phyloP scores from a whole-genome alignment of 2,797 vertebrate genomes.

The Enteromius treurensis region DNA sequence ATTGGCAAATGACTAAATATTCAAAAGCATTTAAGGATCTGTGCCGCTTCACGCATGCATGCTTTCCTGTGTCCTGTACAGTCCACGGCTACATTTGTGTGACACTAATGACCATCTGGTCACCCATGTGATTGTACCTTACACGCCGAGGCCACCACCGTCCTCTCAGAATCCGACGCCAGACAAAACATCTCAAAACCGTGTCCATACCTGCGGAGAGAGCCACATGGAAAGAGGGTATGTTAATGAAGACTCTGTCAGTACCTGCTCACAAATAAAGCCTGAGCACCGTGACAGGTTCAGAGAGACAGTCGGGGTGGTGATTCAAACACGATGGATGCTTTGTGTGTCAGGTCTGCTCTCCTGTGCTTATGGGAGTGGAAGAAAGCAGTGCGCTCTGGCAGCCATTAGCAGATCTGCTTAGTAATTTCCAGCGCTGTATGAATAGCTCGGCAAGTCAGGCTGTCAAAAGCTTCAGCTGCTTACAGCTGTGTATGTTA shows the following conservation, averaged over 20 bases:
- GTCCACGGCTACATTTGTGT: slow-evolving; percentile 6
- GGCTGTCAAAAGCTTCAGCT: slow-evolving; percentile 39
- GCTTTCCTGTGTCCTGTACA: slow-evolving; percentile 2
- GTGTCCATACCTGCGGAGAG: slow-evolving; percentile 89
- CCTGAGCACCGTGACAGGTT: slow-evolving; percentile 28
- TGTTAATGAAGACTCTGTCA: slow-evolving; percentile 51
- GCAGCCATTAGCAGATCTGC: slow-evolving; percentile 49
- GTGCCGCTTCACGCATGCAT: neutral
- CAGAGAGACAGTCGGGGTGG: slow-evolving; percentile 27
- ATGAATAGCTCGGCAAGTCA: slow-evolving; percentile 49
- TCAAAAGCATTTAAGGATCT: neutral
- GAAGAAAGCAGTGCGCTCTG: slow-evolving; percentile 20
- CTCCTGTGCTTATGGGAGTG: slow-evolving; percentile 40
- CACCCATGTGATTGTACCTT: slow-evolving; percentile 82
- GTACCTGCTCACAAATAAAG: slow-evolving; percentile 30
- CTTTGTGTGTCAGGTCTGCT: slow-evolving; percentile 36
- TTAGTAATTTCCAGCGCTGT: slow-evolving; percentile 46
- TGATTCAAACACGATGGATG: slow-evolving; percentile 38
- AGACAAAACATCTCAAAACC: slow-evolving; percentile 97
- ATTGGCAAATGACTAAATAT: slow-evolving; percentile 11
- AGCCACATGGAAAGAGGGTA: slow-evolving; percentile 7
- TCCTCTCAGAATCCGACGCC: slow-evolving; percentile 83
- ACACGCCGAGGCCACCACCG: slow-evolving; percentile 91
- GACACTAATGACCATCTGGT: slow-evolving; percentile 44
- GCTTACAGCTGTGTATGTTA: slow-evolving; percentile 22